phyloP scores from a whole-genome alignment of 2,888 invertebrate species.

The Catocala sponsa region DNA sequence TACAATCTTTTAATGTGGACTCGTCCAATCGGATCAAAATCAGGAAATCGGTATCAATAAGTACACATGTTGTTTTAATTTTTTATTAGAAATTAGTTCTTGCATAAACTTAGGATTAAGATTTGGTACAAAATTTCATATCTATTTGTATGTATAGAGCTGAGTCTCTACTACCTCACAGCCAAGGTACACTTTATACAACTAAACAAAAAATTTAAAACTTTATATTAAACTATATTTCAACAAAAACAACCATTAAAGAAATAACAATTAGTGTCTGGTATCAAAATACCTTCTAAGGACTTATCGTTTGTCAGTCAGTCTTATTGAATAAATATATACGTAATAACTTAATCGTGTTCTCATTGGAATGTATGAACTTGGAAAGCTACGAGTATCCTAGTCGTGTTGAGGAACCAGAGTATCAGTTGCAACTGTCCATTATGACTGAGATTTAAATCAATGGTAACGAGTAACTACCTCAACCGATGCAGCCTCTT shows the following conservation, averaged over 20 bases:
- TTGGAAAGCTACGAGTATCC: conserved; percentile 62
- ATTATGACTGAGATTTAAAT: conserved; percentile 14
- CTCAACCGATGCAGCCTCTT: conserved; percentile 34
- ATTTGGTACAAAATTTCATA: conserved; percentile 68
- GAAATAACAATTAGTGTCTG: conserved; percentile 56
- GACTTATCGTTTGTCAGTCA: conserved; percentile 70
- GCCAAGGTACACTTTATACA: conserved; percentile 67
- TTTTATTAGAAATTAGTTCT: conserved; percentile 63
- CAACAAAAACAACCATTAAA: conserved; percentile 59
- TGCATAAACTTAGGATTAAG: conserved; percentile 56
- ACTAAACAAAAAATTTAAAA: conserved; percentile 49
- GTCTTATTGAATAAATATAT: conserved; percentile 71
- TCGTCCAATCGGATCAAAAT: too few relatives aligned
- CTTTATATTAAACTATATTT: conserved; percentile 48
- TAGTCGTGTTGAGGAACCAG: conserved; percentile 38
- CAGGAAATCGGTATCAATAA: conserved; percentile 24
- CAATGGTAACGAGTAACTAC: conserved; percentile 27
- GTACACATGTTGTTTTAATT: conserved; percentile 28
- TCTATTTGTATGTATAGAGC: conserved; percentile 57
- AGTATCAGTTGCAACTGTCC: conserved; percentile 30
- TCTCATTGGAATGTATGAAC: conserved; percentile 64
- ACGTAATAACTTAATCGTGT: conserved; percentile 60
- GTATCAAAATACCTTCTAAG: conserved; percentile 57
- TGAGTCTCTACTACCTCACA: conserved; percentile 73
- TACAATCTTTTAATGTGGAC: conserved; percentile 64